Percentiles rank a stretch among this genome's conserved stretches.
Conservation (phyloP, 2,113 vertebrate species). For the Ifrita kowaldi region DNA sequence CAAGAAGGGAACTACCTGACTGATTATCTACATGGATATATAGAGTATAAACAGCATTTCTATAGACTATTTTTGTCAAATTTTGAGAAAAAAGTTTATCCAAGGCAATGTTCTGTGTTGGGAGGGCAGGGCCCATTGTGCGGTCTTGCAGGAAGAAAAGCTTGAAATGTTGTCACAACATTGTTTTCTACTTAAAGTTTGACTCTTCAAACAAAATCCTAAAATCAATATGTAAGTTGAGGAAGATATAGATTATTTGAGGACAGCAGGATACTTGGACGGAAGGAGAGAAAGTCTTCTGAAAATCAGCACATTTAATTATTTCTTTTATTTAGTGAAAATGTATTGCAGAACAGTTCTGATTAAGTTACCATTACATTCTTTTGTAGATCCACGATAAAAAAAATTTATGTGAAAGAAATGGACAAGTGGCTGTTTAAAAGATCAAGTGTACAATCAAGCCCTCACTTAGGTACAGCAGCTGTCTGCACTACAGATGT, state of each 20-base stretch:
- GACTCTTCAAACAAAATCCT: background rate
- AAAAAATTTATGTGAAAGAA: background rate
- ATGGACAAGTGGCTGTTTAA: slow-evolving; percentile 1
- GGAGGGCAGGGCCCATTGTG: background rate
- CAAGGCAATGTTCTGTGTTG: background rate
- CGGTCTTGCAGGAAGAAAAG: background rate
- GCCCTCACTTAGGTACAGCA: slow-evolving; percentile 40
- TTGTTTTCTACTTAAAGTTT: background rate
- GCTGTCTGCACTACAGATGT: slow-evolving; percentile 50
- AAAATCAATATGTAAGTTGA: background rate
- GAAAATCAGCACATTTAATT: background rate
- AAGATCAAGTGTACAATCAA: slow-evolving; percentile 25
- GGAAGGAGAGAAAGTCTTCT: background rate
- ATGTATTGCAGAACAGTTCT: background rate
- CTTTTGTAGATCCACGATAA: background rate
- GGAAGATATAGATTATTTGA: background rate
- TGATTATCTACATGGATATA: background rate
- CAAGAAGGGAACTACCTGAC: background rate
- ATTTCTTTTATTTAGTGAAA: background rate
- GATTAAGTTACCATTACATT: background rate
- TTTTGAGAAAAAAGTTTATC: background rate
- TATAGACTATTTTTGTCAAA: background rate
- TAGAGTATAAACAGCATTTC: background rate
- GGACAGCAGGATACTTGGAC: background rate
- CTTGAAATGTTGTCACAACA: background rate